phyloP scores from a whole-genome alignment of 1,140 invertebrate genomes.

The Zeugodacus cucurbitae region DNA sequence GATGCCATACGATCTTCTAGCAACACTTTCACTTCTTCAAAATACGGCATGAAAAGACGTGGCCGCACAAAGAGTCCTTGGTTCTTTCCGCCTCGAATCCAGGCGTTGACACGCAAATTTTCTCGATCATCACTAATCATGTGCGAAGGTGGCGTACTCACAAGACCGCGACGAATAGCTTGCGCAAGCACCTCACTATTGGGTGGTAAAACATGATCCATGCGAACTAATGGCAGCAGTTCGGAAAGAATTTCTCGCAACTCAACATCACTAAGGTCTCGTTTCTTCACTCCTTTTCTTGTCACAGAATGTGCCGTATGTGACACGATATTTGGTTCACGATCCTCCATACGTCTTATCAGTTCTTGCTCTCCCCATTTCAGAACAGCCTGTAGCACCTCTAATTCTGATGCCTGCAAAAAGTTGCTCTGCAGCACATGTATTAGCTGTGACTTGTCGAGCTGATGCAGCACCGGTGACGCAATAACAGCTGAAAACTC shows the following conservation, averaged over 20 bases:
- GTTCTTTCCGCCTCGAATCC: conserved; percentile 83
- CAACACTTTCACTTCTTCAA: conserved; percentile 90
- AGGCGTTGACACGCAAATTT: conserved; percentile 82
- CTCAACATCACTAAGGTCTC: conserved; percentile 88
- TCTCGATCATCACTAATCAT: conserved; percentile 83
- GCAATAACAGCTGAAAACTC: conserved; percentile 67
- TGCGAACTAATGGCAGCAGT: conserved; percentile 82
- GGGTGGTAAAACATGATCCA: conserved; percentile 89
- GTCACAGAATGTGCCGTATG: conserved; percentile 92
- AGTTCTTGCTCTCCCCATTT: conserved; percentile 92
- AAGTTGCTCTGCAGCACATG: conserved; percentile 89
- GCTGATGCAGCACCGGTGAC: conserved; percentile 77
- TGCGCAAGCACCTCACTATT: conserved; percentile 83
- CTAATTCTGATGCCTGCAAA: conserved; percentile 89
- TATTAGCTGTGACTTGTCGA: conserved; percentile 83
- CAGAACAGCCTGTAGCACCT: conserved; percentile 86
- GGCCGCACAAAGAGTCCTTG: conserved; percentile 87
- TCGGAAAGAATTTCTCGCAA: conserved; percentile 87
- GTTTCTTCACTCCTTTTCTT: conserved; percentile 85
- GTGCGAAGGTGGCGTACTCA: conserved; percentile 86
- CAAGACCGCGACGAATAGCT: conserved; percentile 85
- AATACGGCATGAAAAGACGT: conserved; percentile 91
- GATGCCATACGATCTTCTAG: conserved; percentile 83
- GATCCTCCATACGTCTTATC: conserved; percentile 83
- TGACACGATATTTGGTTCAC: conserved; percentile 90